Percentiles rank a stretch among this genome's conserved stretches.
Conservation (phyloP, 2,113 vertebrate species). For the Eurystomus gularis region DNA sequence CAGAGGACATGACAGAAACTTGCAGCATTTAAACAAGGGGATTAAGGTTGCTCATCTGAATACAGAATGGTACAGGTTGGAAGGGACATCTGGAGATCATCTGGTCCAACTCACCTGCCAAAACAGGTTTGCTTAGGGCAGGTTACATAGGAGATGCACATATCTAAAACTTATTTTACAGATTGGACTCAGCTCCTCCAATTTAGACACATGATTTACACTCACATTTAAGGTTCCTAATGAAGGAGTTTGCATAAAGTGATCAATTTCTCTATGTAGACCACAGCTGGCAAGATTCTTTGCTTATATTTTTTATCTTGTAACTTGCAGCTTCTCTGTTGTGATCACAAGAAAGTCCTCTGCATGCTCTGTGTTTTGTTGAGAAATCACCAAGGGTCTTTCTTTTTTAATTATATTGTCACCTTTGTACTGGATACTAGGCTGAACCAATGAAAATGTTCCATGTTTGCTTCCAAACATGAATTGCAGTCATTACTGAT, state of each 20-base stretch:
- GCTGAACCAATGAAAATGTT: neutral
- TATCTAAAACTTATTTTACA: neutral
- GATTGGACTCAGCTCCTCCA: neutral
- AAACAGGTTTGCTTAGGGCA: no score
- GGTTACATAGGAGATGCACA: no score
- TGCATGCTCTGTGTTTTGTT: neutral
- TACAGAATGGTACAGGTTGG: neutral
- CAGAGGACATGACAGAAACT: neutral
- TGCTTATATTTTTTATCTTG: neutral
- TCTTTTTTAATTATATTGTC: neutral
- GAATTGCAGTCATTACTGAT: neutral
- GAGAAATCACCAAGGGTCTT: neutral
- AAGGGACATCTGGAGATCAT: no score
- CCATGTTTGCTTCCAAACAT: constrained; percentile 3
- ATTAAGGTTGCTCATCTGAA: neutral
- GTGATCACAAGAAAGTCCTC: neutral
- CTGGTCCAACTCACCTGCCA: no score
- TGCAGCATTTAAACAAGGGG: neutral
- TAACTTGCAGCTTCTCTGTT: neutral
- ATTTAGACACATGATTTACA: neutral
- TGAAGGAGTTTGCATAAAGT: neutral
- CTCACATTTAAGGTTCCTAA: neutral
- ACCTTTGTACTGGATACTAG: neutral
- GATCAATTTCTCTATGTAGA: neutral
- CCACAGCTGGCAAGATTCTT: neutral